These are phyloP conservation scores for Prorops nasuta DNA, from an alignment of 1,140 invertebrate genomes.

Conservation along the genomic window DNA sequence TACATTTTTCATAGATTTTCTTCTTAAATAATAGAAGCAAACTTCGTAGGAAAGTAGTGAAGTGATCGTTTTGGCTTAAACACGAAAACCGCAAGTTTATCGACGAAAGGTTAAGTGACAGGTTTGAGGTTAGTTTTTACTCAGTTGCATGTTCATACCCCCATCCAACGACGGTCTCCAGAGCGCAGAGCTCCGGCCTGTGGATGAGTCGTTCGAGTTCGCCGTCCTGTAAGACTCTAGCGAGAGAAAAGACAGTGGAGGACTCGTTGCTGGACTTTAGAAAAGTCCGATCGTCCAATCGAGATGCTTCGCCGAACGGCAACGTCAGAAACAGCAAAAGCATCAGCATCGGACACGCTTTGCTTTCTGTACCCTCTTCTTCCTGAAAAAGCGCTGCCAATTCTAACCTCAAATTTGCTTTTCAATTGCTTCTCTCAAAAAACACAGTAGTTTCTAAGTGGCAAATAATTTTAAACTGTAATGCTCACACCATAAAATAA, in stretches of 20 bases:
- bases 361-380: slow-evolving; percentile 15
- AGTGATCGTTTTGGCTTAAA: no score
- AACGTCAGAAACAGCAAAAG: slow-evolving; percentile 37
- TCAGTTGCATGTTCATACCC: slow-evolving; percentile 34
- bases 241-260: slow-evolving; percentile 35
- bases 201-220: slow-evolving; percentile 47
- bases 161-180: slow-evolving; percentile 51
- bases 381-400: neutral
- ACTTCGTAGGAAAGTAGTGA: no score
- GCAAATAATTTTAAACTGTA: no score
- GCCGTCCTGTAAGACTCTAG: slow-evolving; percentile 49
- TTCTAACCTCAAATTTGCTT: no score
- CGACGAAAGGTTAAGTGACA: no score
- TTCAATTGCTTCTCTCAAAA: no score
- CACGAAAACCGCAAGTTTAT: no score
- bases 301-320: slow-evolving; percentile 30
- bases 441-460: no score
- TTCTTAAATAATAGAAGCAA: no score
- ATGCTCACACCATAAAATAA: no score
- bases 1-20: no score
- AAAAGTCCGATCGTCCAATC: slow-evolving; percentile 21
- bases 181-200: slow-evolving; percentile 51
- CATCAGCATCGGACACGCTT: slow-evolving; percentile 38
- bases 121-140: no score
- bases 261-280: slow-evolving; percentile 15